These are phyloP conservation scores for Euclidia mi DNA, from an alignment of 2,888 invertebrate genomes.

Conservation along the genomic window DNA sequence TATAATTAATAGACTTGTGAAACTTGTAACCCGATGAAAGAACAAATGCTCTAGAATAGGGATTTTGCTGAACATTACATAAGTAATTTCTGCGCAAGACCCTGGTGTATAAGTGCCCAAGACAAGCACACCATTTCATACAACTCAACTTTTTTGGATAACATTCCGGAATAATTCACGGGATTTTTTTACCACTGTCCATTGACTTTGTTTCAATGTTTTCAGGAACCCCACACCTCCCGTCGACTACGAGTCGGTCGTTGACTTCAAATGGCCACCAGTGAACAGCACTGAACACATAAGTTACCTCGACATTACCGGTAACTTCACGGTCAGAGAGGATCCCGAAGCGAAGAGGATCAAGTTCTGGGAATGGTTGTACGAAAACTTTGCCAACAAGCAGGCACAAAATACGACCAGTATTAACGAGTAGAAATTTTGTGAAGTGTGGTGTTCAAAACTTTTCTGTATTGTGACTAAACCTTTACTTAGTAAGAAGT, in stretches of 20 bases:
- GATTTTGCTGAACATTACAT: no score
- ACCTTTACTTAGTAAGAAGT: no score
- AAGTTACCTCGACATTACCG: conserved; percentile 88
- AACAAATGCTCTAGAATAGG: no score
- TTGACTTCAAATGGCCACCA: conserved; percentile 88
- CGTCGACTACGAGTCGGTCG: conserved; percentile 82
- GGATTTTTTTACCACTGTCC: no score
- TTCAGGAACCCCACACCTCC: conserved; percentile 89
- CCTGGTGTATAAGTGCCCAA: no score
- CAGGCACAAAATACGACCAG: conserved; percentile 42
- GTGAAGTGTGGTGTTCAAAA: conserved; percentile 32
- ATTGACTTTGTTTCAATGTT: conserved; percentile 14
- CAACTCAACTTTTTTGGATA: no score
- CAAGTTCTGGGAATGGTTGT: conserved; percentile 90
- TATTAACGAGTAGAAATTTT: conserved; percentile 26
- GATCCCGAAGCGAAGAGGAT: conserved; percentile 89
- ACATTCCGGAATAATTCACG: no score
- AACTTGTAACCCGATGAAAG: no score
- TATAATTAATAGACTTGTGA: no score
- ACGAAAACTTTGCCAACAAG: conserved; percentile 71
- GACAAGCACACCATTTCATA: no score
- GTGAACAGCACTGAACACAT: conserved; percentile 77
- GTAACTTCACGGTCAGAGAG: conserved; percentile 83
- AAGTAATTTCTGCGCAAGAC: no score
- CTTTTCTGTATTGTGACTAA: conserved; percentile 12